These are phyloP conservation scores for Ennomos quercinarius DNA, from an alignment of 2,888 invertebrate species.

Conservation along the genomic window DNA sequence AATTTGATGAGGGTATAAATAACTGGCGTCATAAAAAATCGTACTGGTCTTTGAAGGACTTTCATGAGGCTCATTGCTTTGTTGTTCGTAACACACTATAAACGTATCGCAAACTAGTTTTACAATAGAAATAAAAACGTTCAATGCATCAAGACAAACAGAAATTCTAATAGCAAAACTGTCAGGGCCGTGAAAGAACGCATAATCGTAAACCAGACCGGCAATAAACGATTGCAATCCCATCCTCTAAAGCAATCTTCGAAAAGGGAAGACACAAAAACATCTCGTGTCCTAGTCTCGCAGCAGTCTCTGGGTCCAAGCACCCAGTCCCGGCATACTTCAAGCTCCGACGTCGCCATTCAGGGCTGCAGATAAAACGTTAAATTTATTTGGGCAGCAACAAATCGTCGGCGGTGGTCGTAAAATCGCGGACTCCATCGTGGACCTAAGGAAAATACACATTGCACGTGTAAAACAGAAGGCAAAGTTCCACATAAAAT, in stretches of 20 bases:
- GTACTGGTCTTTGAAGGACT: too few relatives aligned
- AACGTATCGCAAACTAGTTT: background rate
- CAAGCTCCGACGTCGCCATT: constrained; percentile 32
- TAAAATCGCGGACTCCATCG: constrained; percentile 44
- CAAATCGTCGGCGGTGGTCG: constrained; percentile 40
- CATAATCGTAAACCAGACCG: constrained; percentile 30
- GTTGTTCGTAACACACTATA: too few relatives aligned
- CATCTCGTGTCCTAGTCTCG: constrained; percentile 8
- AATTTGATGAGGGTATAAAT: too few relatives aligned
- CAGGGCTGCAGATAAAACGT: constrained; percentile 40
- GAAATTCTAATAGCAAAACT: constrained; percentile 17
- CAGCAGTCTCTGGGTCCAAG: background rate
- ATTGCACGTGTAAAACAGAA: constrained; percentile 12
- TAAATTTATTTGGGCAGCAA: constrained; percentile 44
- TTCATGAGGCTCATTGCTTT: too few relatives aligned
- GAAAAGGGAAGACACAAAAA: constrained; percentile 29
- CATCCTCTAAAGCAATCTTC: constrained; percentile 32
- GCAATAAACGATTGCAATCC: constrained; percentile 29
- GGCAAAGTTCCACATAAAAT: constrained; percentile 2
- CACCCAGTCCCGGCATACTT: constrained; percentile 25
- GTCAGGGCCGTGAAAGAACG: constrained; percentile 21
- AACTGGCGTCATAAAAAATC: too few relatives aligned
- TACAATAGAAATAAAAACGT: background rate
- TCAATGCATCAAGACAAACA: constrained; percentile 11
- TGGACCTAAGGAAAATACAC: constrained; percentile 33